Evolutionary conservation across 2,888 invertebrate species (phyloP).

Genomic region (Pyrrhosoma nymphula): DNA sequence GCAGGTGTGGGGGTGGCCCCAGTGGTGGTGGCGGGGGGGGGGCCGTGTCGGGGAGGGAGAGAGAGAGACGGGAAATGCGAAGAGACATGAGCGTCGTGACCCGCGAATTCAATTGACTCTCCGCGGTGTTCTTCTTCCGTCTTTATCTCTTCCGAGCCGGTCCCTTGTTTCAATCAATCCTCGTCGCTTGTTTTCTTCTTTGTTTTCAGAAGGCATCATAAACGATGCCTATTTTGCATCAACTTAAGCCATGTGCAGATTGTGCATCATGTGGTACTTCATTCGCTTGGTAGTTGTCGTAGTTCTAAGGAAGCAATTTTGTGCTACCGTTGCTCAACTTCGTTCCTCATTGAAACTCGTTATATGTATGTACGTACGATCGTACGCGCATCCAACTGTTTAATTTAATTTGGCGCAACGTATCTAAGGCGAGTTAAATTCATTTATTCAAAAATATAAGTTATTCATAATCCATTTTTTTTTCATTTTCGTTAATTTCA

Average conservation of each 20-base stretch:
- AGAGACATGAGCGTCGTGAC: conserved; percentile 19
- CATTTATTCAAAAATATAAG: no score
- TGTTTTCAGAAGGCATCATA: neutral
- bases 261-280: no score
- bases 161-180: neutral
- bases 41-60: neutral
- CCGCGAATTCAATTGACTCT: neutral
- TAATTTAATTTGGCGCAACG: no score
- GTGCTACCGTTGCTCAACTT: no score
- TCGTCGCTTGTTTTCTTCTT: neutral
- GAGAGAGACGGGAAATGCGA: neutral
- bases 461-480: no score
- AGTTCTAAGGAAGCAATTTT: no score
- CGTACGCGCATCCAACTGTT: no score
- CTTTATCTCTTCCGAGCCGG: neutral
- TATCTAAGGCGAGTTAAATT: no score
- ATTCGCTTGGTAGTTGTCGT: no score
- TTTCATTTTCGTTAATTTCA: no score
- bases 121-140: neutral
- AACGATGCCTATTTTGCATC: neutral
- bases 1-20: neutral
- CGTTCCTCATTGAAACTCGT: no score
- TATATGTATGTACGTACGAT: no score
- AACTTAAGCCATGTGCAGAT: neutral
- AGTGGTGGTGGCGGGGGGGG: neutral